Conservation (phyloP, 2,797 vertebrate species). For the Phoxinus dragarum region DNA sequence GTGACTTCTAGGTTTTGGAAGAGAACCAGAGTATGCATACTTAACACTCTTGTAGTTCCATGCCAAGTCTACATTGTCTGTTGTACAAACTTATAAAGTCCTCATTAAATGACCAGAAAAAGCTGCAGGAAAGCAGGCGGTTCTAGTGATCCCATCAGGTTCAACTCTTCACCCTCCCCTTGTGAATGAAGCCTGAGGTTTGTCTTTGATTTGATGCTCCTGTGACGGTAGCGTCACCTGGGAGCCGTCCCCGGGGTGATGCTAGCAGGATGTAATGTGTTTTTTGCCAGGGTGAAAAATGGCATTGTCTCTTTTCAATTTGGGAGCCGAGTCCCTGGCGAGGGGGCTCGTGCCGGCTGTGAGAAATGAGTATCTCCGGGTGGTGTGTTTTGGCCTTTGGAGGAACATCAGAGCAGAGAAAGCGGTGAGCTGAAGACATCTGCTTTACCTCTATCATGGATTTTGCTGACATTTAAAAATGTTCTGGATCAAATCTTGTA, state of each 20-base stretch:
- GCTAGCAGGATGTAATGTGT: conserved; percentile 44
- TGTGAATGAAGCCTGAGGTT: conserved; percentile 26
- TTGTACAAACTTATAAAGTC: background rate
- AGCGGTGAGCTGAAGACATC: conserved; percentile 13
- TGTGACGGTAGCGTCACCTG: conserved; percentile 10
- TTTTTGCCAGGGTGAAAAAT: conserved; percentile 57
- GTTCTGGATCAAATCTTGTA: background rate
- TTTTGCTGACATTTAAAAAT: conserved; percentile 5
- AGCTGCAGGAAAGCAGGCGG: background rate
- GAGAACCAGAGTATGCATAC: background rate
- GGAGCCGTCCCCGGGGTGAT: conserved; percentile 14
- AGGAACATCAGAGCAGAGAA: conserved; percentile 4
- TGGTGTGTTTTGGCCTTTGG: conserved; percentile 26
- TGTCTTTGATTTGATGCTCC: conserved; percentile 27
- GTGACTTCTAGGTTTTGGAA: background rate
- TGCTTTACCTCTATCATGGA: background rate
- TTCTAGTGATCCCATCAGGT: conserved; percentile 35
- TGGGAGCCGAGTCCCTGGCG: conserved; percentile 42
- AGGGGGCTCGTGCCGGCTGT: conserved; percentile 20
- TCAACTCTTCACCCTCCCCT: conserved; percentile 18
- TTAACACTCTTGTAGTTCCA: background rate
- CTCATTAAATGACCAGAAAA: background rate
- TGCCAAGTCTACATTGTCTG: background rate
- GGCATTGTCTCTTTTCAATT: conserved; percentile 58
- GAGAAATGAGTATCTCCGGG: conserved; percentile 36